Evolutionary conservation across 2,113 vertebrate species (phyloP), one percentile per base, ranked within the genome.

Genomic region (Prolemur simus): DNA sequence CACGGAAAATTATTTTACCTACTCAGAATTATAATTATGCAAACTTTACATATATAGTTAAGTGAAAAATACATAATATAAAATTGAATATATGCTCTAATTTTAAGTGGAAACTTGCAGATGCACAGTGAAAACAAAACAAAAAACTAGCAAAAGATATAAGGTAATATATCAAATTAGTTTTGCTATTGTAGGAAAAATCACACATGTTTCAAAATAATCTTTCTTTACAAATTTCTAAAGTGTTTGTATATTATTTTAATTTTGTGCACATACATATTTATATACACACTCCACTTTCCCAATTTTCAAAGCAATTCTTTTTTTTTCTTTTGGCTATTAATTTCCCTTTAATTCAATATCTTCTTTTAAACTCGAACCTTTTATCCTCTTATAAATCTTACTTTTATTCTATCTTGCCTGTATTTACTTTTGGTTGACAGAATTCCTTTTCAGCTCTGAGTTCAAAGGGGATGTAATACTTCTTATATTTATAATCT

Each of bases 361-460:
- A 89, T 93, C 34, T 88, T 94, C 49, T 66, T 86, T 90, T 91
- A 94, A 96, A 83, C 34, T 82, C 49, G 76, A 94, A 90, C 25
- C 87, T 63, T 90, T 37, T 69, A 92, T 32, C 34, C 39, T 95
- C 18, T 63, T 94, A 87, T 77, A 94, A 71, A 96, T 85, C 63
- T 94, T 90, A 49, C 42, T 97, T 94, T 92, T 87, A 95, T 94
- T 90, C 71, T 92, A 64, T 95, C 52, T 81, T 66, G 47, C 52
- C 82, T 95, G 91, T 91, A 95, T 97, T 97, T 96, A 96, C 86
- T 94, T 97, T 93, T 60, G 32, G 93, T 89, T 93, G 77, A 82
- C 96, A 91, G 37, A 93, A 95, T 93, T 94, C 74, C 25, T 81
- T 92, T 94, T 82, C 60, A 90, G 63, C 37, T 91, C 66, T 89